Conservation (phyloP, 1,140 invertebrate species). For the Trichoplusia ni region DNA sequence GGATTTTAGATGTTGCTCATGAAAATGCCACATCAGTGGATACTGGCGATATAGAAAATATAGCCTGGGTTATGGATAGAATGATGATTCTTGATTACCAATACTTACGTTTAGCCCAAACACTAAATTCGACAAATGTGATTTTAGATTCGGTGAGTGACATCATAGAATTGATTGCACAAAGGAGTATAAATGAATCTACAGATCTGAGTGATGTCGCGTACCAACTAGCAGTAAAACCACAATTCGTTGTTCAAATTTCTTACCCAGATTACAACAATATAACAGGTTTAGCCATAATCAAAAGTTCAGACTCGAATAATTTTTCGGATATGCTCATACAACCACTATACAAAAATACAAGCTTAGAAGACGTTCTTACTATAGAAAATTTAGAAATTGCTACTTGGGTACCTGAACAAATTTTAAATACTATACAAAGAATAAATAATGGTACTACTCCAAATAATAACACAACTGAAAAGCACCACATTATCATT, state of each 20-base stretch:
- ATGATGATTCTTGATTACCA: constrained; percentile 70
- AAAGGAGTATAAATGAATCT: constrained; percentile 36
- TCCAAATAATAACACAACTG: constrained; percentile 21
- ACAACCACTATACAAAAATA: constrained; percentile 73
- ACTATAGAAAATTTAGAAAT: constrained; percentile 78
- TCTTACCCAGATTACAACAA: constrained; percentile 81
- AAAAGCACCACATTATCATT: constrained; percentile 71
- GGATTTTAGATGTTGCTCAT: constrained; percentile 58
- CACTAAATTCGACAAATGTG: constrained; percentile 81
- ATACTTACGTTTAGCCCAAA: constrained; percentile 74
- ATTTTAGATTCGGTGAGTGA: constrained; percentile 79
- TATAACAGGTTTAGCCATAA: constrained; percentile 82
- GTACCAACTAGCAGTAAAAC: constrained; percentile 65
- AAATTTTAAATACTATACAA: constrained; percentile 64
- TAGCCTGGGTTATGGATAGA: constrained; percentile 78
- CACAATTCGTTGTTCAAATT: constrained; percentile 78
- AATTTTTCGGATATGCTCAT: constrained; percentile 75
- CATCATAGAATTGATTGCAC: constrained; percentile 65
- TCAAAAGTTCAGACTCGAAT: constrained; percentile 45
- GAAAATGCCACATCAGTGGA: constrained; percentile 60
- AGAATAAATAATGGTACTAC: constrained; percentile 44
- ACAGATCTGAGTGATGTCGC: constrained; percentile 39
- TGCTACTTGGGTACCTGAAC: constrained; percentile 79
- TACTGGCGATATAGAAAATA: constrained; percentile 71
- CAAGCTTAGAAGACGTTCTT: constrained; percentile 72